Conservation (phyloP, 2,113 vertebrate genomes). For the Crotalus viridis region DNA sequence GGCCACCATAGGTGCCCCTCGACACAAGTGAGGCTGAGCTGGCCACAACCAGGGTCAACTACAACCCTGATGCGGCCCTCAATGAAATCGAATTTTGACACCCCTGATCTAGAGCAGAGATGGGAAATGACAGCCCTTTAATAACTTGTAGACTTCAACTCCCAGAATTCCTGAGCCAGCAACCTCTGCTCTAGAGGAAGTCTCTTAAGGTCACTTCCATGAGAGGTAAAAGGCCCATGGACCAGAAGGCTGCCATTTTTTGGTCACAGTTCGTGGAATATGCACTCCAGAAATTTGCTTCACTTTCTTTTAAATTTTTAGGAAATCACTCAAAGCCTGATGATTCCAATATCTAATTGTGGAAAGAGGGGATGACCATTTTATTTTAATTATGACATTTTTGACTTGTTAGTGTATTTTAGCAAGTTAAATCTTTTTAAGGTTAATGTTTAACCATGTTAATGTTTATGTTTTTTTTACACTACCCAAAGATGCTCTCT, state of each 20-base stretch:
- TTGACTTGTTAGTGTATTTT: not conserved
- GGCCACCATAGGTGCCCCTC: too few species aligned
- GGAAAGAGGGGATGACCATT: not conserved
- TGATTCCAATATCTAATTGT: not conserved
- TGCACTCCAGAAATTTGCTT: not conserved
- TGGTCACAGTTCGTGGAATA: not conserved
- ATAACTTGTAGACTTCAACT: not conserved
- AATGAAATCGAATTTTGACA: too few species aligned
- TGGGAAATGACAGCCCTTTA: not conserved
- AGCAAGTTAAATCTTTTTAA: not conserved
- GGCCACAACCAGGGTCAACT: too few species aligned
- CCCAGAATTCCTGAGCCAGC: not conserved
- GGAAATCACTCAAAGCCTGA: not conserved
- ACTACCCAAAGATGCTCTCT: not conserved
- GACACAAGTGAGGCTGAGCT: too few species aligned
- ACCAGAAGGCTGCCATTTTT: not conserved
- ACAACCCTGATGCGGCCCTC: too few species aligned
- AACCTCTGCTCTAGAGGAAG: not conserved
- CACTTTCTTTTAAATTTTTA: not conserved
- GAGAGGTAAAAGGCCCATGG: not conserved
- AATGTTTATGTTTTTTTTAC: not conserved
- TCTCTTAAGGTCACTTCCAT: not conserved
- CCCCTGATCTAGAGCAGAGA: not conserved
- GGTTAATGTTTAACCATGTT: too few species aligned
- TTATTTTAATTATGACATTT: not conserved